A percentile compares a stretch with the other conserved stretches of the same genome.
phyloP scores from a whole-genome alignment of 1,140 invertebrate genomes.

The Papilio xuthus region DNA sequence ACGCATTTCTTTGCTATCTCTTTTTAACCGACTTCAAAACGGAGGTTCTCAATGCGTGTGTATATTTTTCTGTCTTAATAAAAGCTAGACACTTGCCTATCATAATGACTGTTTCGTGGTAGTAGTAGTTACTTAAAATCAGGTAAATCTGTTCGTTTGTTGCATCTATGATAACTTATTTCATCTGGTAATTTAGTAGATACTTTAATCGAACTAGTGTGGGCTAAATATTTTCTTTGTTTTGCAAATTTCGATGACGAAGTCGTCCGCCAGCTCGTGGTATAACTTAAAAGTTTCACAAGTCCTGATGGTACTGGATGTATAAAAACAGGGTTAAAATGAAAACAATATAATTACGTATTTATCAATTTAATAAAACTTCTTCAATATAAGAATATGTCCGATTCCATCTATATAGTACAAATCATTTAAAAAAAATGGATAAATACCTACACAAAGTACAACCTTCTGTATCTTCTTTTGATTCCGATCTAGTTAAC shows the following conservation, averaged over 20 bases:
- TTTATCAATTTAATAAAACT: constrained; percentile 79
- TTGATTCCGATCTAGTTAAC: background rate
- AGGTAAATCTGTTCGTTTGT: background rate
- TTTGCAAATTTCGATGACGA: too few species aligned
- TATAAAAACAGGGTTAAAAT: constrained; percentile 42
- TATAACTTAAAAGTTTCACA: background rate
- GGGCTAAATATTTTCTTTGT: too few species aligned
- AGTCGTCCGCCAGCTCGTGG: too few species aligned
- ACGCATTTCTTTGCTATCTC: too few species aligned
- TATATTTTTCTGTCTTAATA: too few species aligned
- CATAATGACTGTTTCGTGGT: too few species aligned
- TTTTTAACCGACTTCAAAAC: too few species aligned
- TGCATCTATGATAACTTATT: too few species aligned
- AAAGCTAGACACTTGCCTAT: too few species aligned
- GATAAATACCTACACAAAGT: constrained; percentile 76
- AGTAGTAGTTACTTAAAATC: background rate
- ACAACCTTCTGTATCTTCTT: constrained; percentile 71
- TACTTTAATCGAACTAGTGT: too few species aligned
- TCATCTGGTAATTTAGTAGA: too few species aligned
- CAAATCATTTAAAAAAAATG: constrained; percentile 80
- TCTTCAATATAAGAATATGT: constrained; percentile 81
- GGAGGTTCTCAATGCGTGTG: too few species aligned
- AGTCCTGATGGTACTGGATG: background rate
- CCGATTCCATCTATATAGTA: constrained; percentile 81
- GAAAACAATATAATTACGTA: constrained; percentile 48